Base-by-base conservation (phyloP, 1,140 invertebrate species). In the Drosophila baimaii region DNA sequence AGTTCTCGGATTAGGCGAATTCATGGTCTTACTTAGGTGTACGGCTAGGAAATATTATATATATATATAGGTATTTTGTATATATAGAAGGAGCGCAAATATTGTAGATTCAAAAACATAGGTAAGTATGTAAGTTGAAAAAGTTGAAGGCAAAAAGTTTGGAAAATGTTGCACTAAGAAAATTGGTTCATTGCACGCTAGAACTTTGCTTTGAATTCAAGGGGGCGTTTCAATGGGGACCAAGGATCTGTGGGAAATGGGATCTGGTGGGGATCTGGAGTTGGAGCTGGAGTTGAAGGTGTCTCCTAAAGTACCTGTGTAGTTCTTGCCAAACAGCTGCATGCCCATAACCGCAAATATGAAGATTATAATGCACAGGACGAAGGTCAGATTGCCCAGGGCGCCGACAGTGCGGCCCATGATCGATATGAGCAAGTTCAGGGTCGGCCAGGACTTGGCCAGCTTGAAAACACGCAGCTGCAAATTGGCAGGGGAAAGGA, bases 261-360 rank as follows among this genome's bases (percentile, higher is more conserved):
- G 19, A 54, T 1, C 15, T n/a, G 44, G 46, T 4, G 0, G 17
- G 61, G 37, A 15, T 21, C 15, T n/a, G 13, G 15, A 17, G 39
- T 19, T 74, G 43, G 12, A 21, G 44, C 39, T 33, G 31, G 29
- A 15, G 23, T 15, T 13, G 8, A 21, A 21, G 49, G 49, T 33
- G 49, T 44, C 46, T 76, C 61, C 69, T 25, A 69, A 80, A 90
- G 80, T 91, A 97, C 96, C 96, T 94, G 94, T 95, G 92, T 99
- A 99, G 92, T 97, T 96, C 92, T 97, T 97, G 80, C 97, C 97
- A 94, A 99, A 99, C 77, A 99, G 95, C 93, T 99, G 98, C 97
- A 99, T 99, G 77, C 98, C 98, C 98, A 99, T 98, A 79, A 99
- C 98, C 92, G 98, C 98, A 93, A 99, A 99, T 93, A 99, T 99